Evolutionary conservation across 2,113 vertebrate species (phyloP).

Genomic region (Tetrax tetrax): DNA sequence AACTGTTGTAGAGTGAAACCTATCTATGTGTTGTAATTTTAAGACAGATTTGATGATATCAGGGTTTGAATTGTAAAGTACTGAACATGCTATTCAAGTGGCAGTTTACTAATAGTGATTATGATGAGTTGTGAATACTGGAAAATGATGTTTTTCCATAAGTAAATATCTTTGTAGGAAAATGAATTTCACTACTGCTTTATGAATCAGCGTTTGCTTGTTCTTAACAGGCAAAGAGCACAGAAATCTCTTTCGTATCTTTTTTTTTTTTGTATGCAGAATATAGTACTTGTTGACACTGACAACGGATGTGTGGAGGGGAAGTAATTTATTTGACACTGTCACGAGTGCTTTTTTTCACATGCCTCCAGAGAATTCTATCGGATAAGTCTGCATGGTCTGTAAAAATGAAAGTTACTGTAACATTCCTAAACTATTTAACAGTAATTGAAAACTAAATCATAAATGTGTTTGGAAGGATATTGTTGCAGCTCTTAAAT

Average conservation of each 20-base stretch:
- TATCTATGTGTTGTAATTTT: not conserved
- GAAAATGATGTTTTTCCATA: not conserved
- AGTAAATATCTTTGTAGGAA: not conserved
- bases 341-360: not conserved
- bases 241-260: not conserved
- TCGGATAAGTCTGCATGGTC: not conserved
- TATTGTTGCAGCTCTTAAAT: not conserved
- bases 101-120: not conserved
- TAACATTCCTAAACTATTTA: not conserved
- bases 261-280: not conserved
- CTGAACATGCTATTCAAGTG: not conserved
- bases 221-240: not conserved
- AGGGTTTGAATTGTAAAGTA: not conserved
- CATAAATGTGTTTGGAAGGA: not conserved
- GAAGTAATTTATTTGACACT: not conserved
- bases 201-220: not conserved
- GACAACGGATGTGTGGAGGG: not conserved
- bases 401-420: not conserved
- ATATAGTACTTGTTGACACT: not conserved
- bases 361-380: not conserved
- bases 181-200: not conserved
- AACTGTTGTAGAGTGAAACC: not conserved
- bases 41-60: not conserved
- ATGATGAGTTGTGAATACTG: not conserved
- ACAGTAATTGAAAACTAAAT: not conserved